Evolutionary conservation across 2,113 vertebrate species (phyloP), one percentile per base, ranked within the genome.

Genomic region (Podilymbus podiceps): DNA sequence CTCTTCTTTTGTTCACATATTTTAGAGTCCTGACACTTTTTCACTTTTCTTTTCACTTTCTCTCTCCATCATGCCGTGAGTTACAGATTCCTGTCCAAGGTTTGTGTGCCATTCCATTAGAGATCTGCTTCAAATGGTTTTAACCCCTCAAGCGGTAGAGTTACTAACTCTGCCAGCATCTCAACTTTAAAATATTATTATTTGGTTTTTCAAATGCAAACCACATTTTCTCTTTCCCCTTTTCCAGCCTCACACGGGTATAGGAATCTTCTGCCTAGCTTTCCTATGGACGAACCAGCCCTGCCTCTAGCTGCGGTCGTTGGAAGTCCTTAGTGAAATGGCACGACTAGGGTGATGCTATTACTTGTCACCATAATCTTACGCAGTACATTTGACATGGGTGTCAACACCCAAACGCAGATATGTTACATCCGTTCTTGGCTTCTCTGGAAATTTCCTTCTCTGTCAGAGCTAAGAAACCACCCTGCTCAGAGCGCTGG

Each of bases 231-330:
- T 53, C n/a, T 55, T 90, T 30, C 31, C n/a, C 38, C 35, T 81
- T 62, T 58, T 16, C 56, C 56, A 85, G 24, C 31, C 42, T 82
- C 18, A 11, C 10, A 4, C 1, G 13, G 83, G n/a, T 58, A 60
- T 4, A 84, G 3, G 35, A 72, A 27, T 47, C 55, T 14, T 47
- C 72, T 33, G 12, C 46, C 63, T 15, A 10, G 35, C 23, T 69
- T 21, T 53, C 46, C 15, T 2, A 8, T 0, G 6, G 18, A 19
- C 17, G 62, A 50, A 35, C 31, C 58, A 60, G 40, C 67, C 47
- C 27, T 42, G 33, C 15, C 72, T 44, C 11, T 8, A 53, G 13
- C 42, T 38, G 47, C 0, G 0, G 13, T 15, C 0, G 0, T 1
- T 33, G 77, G 38, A 6, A 46, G 21, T 12, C 44, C 46, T 8